phyloP scores from a whole-genome alignment of 2,113 vertebrate genomes.

The Tichodroma muraria region DNA sequence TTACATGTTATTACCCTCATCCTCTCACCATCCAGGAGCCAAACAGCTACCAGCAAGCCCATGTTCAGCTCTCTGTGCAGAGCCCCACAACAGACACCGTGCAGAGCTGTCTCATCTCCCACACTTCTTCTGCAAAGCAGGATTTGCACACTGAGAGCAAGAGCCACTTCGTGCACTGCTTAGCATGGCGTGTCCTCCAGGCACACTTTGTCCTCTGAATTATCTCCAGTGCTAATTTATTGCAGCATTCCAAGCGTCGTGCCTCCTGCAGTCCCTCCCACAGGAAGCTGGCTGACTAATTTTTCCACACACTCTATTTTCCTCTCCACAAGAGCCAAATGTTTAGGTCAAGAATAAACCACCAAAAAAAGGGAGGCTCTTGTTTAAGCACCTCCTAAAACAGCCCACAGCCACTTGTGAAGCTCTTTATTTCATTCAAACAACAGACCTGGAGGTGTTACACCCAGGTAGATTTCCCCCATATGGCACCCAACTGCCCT shows the following conservation, averaged over 20 bases:
- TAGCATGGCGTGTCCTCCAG: not conserved
- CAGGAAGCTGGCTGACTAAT: constrained; percentile 50
- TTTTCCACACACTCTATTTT: constrained; percentile 31
- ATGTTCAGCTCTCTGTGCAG: not conserved
- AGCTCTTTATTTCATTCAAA: not conserved
- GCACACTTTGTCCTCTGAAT: constrained; percentile 48
- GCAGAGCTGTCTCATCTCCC: not conserved
- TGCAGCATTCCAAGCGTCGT: not conserved
- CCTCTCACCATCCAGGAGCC: not conserved
- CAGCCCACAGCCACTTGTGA: not conserved
- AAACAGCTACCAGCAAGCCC: not conserved
- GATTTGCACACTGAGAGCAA: not conserved
- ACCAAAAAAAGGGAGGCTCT: not conserved
- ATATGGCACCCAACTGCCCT: not conserved
- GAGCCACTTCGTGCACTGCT: not conserved
- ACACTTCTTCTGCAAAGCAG: not conserved
- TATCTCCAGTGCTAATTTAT: constrained; percentile 43
- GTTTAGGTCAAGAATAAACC: constrained; percentile 38
- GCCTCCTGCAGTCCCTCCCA: constrained; percentile 20
- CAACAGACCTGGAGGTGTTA: not conserved
- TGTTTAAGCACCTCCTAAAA: not conserved
- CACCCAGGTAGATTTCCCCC: not conserved
- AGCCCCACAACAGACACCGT: not conserved
- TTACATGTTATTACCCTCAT: not conserved
- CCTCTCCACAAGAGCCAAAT: constrained; percentile 8